Evolutionary conservation across 2,113 vertebrate genomes (phyloP).

Genomic region (Alouatta palliata): DNA sequence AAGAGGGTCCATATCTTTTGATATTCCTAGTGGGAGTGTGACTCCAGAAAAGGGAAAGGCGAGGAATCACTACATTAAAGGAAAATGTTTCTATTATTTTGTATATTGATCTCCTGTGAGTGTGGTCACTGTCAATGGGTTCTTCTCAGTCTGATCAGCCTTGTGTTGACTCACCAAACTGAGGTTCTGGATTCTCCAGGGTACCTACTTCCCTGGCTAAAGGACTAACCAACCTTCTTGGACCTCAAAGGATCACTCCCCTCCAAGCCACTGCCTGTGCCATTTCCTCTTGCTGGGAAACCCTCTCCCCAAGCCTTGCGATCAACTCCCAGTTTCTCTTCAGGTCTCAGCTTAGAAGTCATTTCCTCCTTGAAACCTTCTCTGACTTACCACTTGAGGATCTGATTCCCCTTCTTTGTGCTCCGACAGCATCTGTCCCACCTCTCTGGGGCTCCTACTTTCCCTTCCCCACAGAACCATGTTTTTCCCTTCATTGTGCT

Average conservation of each 20-base stretch:
- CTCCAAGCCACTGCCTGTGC: background rate
- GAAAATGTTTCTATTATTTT: background rate
- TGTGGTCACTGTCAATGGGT: background rate
- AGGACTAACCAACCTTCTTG: background rate
- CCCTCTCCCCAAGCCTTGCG: background rate
- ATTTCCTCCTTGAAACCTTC: background rate
- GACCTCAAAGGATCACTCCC: too few relatives aligned
- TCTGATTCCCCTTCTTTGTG: background rate
- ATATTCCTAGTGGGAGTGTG: background rate
- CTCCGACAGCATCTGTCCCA: background rate
- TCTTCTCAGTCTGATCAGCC: background rate
- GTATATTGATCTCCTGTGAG: background rate
- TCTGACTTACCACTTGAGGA: background rate
- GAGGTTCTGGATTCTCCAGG: background rate
- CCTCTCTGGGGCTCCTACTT: background rate
- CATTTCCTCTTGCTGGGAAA: background rate
- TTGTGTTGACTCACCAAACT: background rate
- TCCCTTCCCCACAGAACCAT: background rate
- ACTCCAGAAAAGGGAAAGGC: background rate
- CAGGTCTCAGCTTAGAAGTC: background rate
- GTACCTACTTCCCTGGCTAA: background rate
- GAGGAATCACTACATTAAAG: background rate
- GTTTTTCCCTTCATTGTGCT: background rate
- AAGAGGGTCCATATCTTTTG: background rate
- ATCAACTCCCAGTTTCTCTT: background rate